Conservation (phyloP, 2,113 vertebrate genomes). For the Coptodon rendalli region DNA sequence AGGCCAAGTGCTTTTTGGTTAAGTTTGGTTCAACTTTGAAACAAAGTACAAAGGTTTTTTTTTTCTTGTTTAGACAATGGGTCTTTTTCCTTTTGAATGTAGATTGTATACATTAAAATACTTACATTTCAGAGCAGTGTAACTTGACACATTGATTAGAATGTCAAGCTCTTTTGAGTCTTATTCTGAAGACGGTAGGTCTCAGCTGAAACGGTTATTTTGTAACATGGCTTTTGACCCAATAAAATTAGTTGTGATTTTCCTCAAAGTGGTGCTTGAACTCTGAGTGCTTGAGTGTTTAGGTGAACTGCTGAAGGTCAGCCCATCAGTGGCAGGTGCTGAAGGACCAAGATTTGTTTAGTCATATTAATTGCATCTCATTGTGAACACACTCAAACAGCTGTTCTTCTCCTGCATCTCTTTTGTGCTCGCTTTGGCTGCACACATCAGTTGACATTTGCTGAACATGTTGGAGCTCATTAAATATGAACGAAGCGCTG, state of each 20-base stretch:
- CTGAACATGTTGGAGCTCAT: constrained; percentile 22
- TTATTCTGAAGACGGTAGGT: background rate
- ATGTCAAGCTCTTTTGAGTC: background rate
- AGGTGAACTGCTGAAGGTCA: background rate
- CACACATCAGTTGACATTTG: constrained; percentile 26
- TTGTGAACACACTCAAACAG: background rate
- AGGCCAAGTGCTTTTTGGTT: background rate
- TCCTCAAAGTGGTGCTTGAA: background rate
- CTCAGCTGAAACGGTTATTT: background rate
- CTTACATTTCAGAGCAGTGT: background rate
- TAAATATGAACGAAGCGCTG: constrained; percentile 35
- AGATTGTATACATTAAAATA: constrained; percentile 16
- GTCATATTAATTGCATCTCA: background rate
- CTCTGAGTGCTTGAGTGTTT: background rate
- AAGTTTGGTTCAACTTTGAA: background rate
- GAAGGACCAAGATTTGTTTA: background rate
- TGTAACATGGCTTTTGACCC: constrained; percentile 23
- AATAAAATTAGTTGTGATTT: constrained; percentile 49
- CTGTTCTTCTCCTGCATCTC: background rate
- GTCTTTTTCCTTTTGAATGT: constrained; percentile 30
- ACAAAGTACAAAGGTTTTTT: background rate
- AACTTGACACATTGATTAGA: background rate
- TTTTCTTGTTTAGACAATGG: background rate
- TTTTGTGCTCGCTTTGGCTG: background rate
- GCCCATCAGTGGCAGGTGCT: background rate